Conservation (phyloP, 2,113 vertebrate genomes). For the Daubentonia madagascariensis region DNA sequence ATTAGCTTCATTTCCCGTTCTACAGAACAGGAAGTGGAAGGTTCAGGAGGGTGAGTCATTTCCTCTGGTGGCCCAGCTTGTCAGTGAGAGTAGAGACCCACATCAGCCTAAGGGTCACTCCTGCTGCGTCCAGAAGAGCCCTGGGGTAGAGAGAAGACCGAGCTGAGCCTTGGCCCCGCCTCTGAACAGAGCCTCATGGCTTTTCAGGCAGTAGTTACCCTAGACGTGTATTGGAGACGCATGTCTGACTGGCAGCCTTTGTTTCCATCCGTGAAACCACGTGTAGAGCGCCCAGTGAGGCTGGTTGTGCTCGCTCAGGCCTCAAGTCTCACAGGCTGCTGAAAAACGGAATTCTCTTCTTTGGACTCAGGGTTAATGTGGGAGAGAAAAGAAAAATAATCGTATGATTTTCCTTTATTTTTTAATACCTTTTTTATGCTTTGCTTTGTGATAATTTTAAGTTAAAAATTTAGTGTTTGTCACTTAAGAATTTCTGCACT, state of each 20-base stretch:
- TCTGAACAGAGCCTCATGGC: neutral
- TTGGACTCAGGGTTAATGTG: neutral
- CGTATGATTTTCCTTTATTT: neutral
- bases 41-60: neutral
- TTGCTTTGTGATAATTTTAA: neutral
- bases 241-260: neutral
- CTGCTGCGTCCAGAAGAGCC: neutral
- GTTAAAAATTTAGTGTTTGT: neutral
- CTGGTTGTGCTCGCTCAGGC: neutral
- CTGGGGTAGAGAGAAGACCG: neutral
- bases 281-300: fast-evolving
- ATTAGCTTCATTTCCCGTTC: neutral
- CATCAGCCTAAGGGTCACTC: neutral
- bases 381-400: neutral
- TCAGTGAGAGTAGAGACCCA: neutral
- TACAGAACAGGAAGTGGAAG: neutral
- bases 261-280: no score
- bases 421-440: neutral
- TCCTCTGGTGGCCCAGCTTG: neutral
- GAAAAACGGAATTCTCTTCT: neutral
- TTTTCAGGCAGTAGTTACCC: neutral
- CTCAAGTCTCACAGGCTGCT: neutral
- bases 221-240: fast-evolving
- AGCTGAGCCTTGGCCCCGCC: neutral
- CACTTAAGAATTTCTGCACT: neutral